Base-by-base conservation (phyloP, 2,797 vertebrate species). In the Acestrorhynchus altus region DNA sequence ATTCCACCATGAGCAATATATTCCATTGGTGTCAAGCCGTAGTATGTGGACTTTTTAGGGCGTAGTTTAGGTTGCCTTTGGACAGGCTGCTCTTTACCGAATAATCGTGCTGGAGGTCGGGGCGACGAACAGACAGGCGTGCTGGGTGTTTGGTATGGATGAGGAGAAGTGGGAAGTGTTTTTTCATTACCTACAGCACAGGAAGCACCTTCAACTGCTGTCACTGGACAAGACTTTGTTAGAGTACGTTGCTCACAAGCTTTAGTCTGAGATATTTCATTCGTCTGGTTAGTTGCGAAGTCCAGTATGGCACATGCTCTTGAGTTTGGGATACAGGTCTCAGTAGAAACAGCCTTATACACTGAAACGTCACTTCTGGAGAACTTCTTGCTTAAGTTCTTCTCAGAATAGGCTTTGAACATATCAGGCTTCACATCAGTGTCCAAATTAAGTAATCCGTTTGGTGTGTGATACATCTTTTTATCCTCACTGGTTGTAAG, bases 1-100 rank as follows among this genome's bases (percentile, higher is more conserved):
- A 93, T 91, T 39, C 92, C 90, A 79, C 92, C 92, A 13, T 86
- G 87, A 79, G 93, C 92, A 77, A 52, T 81, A 83, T 93, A 93
- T 72, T 91, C 87, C 74, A 87, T 52, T 79, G 93, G 92, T 63
- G 91, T 93, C 56, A 94, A 88, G 31, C 93, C 93, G 18, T 93
- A 94, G 84, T 93, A 94, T 59, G 87, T 91, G 59, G 92, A 93
- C 70, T 79, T 85, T 47, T 24, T 35, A 65, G 82, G 82, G 11
- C 46, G 49, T 57, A 67, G 65, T 10, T 51, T 57, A 8, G 40
- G 20, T 44, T 80, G 79, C 44, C 65, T 82, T 73, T 79, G 77
- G n/a, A 68, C 68, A 12, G 66, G 31, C 22, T 35, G 79, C 56
- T 84, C 72, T 35, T 81, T 56, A 28, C 71, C 77, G 15, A 78